Evolutionary conservation across 2,888 invertebrate genomes (phyloP).

Genomic region (Dastarcus helophoroides): DNA sequence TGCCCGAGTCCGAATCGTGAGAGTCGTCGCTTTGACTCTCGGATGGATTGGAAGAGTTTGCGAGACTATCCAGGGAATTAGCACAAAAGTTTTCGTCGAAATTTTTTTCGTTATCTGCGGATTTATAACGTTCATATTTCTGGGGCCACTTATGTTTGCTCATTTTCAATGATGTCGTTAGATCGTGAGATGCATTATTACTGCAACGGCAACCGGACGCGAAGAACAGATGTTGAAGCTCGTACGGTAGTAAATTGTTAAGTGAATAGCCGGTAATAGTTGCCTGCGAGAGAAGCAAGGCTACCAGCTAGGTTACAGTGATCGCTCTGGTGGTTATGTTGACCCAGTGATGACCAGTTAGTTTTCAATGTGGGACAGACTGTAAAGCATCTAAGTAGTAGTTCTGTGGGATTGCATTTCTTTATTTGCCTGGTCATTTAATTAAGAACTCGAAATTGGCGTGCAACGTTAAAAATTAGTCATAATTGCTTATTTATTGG

Average conservation of each 20-base stretch:
- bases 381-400: background rate
- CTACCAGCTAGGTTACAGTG: conserved; percentile 1
- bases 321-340: conserved; percentile 33
- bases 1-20: conserved; percentile 50
- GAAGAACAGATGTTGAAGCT: too few relatives aligned
- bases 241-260: too few relatives aligned
- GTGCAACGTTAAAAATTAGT: too few relatives aligned
- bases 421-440: background rate
- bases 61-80: conserved; percentile 55
- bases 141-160: conserved; percentile 22
- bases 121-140: conserved; percentile 9
- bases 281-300: too few relatives aligned
- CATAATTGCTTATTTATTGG: too few relatives aligned
- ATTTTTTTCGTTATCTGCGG: background rate
- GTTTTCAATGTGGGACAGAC: background rate
- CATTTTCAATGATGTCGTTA: conserved; percentile 19
- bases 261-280: too few relatives aligned
- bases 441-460: too few relatives aligned
- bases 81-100: conserved; percentile 24
- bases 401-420: background rate
- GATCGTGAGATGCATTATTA: too few relatives aligned
- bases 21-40: conserved; percentile 50
- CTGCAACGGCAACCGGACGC: too few relatives aligned
- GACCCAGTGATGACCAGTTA: conserved; percentile 29
- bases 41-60: conserved; percentile 55